Conservation (phyloP, 2,888 invertebrate species). For the Lypha dubia region DNA sequence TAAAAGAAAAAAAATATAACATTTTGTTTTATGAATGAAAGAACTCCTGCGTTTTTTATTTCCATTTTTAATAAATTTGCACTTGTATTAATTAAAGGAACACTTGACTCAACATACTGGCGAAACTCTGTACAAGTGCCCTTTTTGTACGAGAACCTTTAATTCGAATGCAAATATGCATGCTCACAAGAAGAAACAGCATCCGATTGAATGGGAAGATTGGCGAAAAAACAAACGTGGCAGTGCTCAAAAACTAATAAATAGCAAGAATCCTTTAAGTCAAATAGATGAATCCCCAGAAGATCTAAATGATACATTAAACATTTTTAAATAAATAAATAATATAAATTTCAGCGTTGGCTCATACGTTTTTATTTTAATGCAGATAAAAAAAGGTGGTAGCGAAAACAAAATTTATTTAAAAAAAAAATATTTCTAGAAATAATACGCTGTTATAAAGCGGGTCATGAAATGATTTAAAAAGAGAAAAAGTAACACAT, state of each 20-base stretch:
- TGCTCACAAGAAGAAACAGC: conserved; percentile 81
- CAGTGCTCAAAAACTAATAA: conserved; percentile 76
- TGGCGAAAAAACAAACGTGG: conserved; percentile 80
- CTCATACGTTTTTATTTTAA: too few relatives aligned
- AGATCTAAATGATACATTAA: neutral
- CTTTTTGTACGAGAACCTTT: conserved; percentile 82
- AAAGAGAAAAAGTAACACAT: too few relatives aligned
- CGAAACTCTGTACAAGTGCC: conserved; percentile 82
- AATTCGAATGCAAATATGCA: conserved; percentile 83
- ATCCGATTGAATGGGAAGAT: conserved; percentile 80
- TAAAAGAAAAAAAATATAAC: too few relatives aligned
- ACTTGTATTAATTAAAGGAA: conserved; percentile 76
- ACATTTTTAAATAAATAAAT: conserved; percentile 17
- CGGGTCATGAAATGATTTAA: too few relatives aligned
- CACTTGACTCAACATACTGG: conserved; percentile 82
- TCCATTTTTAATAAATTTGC: neutral
- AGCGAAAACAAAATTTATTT: too few relatives aligned
- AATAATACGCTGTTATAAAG: too few relatives aligned
- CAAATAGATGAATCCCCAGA: conserved; percentile 18
- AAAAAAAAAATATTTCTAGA: too few relatives aligned
- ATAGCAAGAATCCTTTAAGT: conserved; percentile 49
- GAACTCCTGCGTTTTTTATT: neutral
- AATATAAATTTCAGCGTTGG: neutral
- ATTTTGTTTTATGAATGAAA: neutral
- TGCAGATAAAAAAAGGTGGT: too few relatives aligned